Base-by-base conservation (phyloP, 2,113 vertebrate genomes). In the Myotis lucifugus region DNA sequence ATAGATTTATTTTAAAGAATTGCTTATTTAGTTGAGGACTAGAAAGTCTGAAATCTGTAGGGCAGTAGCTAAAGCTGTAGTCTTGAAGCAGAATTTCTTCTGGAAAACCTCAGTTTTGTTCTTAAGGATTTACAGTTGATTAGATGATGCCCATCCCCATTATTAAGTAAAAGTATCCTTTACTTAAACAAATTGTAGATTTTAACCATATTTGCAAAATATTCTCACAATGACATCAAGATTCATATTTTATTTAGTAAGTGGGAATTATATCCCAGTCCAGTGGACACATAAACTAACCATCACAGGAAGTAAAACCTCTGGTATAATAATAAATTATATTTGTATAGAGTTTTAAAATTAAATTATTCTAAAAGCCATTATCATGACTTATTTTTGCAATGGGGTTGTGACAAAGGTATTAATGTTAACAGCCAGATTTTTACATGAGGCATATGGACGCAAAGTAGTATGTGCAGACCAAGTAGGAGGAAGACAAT, bases 311-410 rank as follows among this genome's bases (percentile, higher is more conserved):
- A 70, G 4, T 59, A 70, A 85, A 72, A 83, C 6, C 1, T 52
- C 6, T 59, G 48, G 15, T 73, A 4, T 74, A 40, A 83, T 56
- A 54, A 56, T 79, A 84, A 64, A 7, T 83, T 8, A 90, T 46
- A 90, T 52, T 73, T 89, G 8, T 7, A 50, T 73, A 69, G 14
- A 67, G 66, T 78, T 72, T 91, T 77, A 88, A 93, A 90, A 77
- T 32, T 52, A 37, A 66, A 59, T 59, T 67, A 92, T 8, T 86
- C 92, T 79, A n/a, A 77, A 86, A n/a, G 18, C 3, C 6, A 77
- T 83, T 73, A 46, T 72, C 10, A 40, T 77, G 21, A 69, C 19
- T 42, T 52, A 84, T 64, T 34, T 69, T 46, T 66, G 37, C 32
- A 86, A 25, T 32, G 64, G 14, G 8, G 4, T 48, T 89, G 12